Conservation (phyloP, 2,113 vertebrate genomes). For the Paracanthobrama guichenoti region DNA sequence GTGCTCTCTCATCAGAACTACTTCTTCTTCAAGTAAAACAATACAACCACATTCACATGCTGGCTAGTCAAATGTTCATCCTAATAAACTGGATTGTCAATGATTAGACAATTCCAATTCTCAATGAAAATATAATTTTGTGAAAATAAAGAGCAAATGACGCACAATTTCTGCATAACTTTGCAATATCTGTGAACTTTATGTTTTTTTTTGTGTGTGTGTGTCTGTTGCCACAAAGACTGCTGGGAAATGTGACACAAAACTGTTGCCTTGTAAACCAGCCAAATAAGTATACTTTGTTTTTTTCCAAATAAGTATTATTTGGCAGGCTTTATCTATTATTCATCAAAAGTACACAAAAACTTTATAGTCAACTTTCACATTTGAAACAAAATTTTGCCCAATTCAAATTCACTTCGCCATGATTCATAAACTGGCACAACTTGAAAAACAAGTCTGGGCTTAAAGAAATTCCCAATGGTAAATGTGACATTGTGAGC, state of each 20-base stretch:
- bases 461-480: neutral
- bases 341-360: neutral
- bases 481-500: neutral
- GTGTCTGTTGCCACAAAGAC: neutral
- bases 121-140: neutral
- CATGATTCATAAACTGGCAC: neutral
- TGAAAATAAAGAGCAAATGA: neutral
- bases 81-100: neutral
- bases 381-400: neutral
- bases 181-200: neutral
- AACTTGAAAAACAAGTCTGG: neutral
- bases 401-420: neutral
- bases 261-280: neutral
- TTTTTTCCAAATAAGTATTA: neutral
- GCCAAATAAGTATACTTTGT: neutral
- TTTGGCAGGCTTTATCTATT: neutral
- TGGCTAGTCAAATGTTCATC: neutral
- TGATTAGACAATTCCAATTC: neutral
- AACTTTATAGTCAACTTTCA: neutral
- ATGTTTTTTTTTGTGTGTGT: no score
- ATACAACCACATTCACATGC: neutral
- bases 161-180: neutral
- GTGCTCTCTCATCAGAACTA: slow-evolving; percentile 35
- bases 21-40: slow-evolving; percentile 18
- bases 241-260: neutral